Evolutionary conservation across 2,797 vertebrate species (phyloP), one percentile per base, ranked within the genome.

Genomic region (Salarias fasciatus): DNA sequence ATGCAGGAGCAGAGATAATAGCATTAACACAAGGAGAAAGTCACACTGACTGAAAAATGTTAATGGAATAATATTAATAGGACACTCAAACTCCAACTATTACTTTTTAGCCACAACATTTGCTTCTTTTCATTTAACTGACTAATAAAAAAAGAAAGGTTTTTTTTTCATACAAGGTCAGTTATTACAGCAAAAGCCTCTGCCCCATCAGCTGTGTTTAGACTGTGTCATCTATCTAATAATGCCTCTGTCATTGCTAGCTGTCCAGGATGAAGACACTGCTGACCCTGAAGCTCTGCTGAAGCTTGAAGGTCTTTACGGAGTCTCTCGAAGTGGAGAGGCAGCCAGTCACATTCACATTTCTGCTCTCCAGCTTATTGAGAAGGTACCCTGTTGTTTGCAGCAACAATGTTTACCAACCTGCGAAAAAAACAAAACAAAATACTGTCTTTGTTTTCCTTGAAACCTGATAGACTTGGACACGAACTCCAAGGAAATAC

Each of bases 361-460:
- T 38, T 66, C 36, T 67, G 48, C 40, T 57, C 48, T 44, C 59
- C 38, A 45, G 6, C 18, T 46, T 56, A 62, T 42, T 36, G 65
- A 24, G 24, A 57, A 68, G 47, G 53, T 59, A 24, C 29, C 37
- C 51, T 54, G 33, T 66, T 76, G 73, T 74, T 64, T 75, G 73
- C 69, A 67, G 48, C 46, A 48, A 49, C 31, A 67, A 31, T 55
- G 44, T 74, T 79, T 68, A 68, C 74, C 45, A 60, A 57, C 42
- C 50, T 63, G 46, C 54, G 31, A 40, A 59, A 50, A 63, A 38
- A 50, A 18, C 52, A 50, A 51, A 63, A 35, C 11, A 15, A 38
- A 63, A 63, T 48, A 9, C 13, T 66, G 36, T 44, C 54, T 53
- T 69, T 50, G 41, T 77, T 68, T 75, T 62, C 48, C 63, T 52